Evolutionary conservation across 2,888 invertebrate genomes (phyloP).

Genomic region (Drosophila niveifrons): DNA sequence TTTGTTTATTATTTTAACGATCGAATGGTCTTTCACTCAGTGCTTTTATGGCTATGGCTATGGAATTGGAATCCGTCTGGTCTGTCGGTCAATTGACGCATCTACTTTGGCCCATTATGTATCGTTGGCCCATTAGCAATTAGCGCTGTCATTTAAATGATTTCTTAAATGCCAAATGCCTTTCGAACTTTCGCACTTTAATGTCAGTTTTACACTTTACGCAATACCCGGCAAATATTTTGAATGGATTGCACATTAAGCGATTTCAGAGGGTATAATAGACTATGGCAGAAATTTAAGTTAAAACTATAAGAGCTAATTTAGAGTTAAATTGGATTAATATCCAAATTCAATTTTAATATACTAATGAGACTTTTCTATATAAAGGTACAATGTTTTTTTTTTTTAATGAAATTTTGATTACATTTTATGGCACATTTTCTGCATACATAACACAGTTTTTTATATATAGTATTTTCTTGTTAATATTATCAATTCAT

Average conservation of each 20-base stretch:
- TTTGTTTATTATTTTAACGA: conserved; percentile 49
- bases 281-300: neutral
- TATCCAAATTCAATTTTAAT: no score
- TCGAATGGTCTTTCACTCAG: conserved; percentile 37
- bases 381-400: no score
- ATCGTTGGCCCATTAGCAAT: conserved; percentile 50
- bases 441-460: no score
- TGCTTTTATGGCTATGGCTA: conserved; percentile 2
- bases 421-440: no score
- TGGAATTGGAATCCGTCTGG: conserved; percentile 20
- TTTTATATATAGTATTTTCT: no score
- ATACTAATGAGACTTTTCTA: no score
- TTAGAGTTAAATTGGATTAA: neutral
- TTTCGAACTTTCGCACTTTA: conserved; percentile 13
- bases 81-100: conserved; percentile 51
- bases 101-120: conserved; percentile 39
- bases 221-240: conserved; percentile 20
- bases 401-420: no score
- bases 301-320: neutral
- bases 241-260: neutral
- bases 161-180: conserved; percentile 46
- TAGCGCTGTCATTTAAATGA: conserved; percentile 65
- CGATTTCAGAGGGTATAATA: neutral
- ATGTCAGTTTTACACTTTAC: conserved; percentile 15
- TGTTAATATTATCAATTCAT: no score